These are phyloP conservation scores for Ciconia stormi DNA, from an alignment of 2,113 vertebrate species.

Conservation along the genomic window DNA sequence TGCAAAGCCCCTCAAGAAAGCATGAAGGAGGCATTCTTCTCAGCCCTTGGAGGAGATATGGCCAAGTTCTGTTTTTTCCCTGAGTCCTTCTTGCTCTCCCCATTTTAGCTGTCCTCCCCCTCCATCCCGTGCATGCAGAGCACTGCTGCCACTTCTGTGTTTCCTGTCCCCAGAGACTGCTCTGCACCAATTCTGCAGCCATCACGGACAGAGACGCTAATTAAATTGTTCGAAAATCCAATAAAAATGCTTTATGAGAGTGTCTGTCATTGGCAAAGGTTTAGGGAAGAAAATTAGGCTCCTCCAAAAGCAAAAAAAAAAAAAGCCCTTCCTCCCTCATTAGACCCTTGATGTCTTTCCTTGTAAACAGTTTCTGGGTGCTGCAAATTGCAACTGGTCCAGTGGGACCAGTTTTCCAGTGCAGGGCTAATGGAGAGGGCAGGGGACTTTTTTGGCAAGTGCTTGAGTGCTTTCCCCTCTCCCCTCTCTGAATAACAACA, in stretches of 20 bases:
- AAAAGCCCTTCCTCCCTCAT: background rate
- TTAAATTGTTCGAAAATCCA: slow-evolving; percentile 61
- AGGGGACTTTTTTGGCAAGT: background rate
- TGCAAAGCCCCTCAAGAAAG: background rate
- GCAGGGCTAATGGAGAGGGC: background rate
- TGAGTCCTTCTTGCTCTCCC: background rate
- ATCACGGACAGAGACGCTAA: background rate
- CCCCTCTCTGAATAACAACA: background rate
- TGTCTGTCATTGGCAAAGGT: slow-evolving; percentile 54
- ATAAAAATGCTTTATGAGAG: slow-evolving; percentile 63
- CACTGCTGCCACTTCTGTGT: background rate
- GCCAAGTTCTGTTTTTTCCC: background rate
- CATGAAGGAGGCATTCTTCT: background rate
- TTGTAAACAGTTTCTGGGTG: background rate
- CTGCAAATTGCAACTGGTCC: background rate
- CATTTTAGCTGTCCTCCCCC: background rate
- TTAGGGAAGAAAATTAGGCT: slow-evolving; percentile 37
- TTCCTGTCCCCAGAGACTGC: background rate
- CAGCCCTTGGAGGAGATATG: background rate
- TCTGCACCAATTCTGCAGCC: background rate
- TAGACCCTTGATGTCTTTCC: background rate
- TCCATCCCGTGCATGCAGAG: background rate
- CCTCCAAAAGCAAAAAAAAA: background rate
- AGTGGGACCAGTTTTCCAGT: background rate
- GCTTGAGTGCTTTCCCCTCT: background rate